Evolutionary conservation across 2,113 vertebrate species (phyloP), one percentile per base, ranked within the genome.

Genomic region (Macrotus californicus): DNA sequence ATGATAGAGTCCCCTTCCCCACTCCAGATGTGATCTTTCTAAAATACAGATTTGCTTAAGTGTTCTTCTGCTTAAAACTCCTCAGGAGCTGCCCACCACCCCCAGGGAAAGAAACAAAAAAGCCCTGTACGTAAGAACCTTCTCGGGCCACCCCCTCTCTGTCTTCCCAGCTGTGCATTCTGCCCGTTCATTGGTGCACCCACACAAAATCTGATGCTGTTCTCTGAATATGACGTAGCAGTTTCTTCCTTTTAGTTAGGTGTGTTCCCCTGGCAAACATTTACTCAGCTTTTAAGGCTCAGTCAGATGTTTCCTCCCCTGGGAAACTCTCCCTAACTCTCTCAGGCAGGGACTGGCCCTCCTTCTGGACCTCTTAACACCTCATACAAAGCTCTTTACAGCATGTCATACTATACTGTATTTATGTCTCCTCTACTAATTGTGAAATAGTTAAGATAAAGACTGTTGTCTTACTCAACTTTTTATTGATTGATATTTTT

Each of bases 201-300:
- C 39, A 46, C 41, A 82, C 81, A 59, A 29, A 54, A 79, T 87
- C 11, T 77, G 75, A 77, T 79, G n/a, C n/a, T 73, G 2, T 87
- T 73, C 75, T 54, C 46, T 29, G 12, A 86, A 66, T 19, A 34
- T 59, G 56, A 56, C 50, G 66, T 52, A 93, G 70, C 52, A 85
- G 14, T 50, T 91, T 83, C 39, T 89, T 94, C 34, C 46, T 88
- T 91, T 67, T 19, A 6, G 13, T 48, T 54, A 34, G 16, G 54
- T n/a, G 72, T 80, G 56, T n/a, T 80, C 34, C 77, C 43, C 36
- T 95, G 26, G 24, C 19, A 93, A 90, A 95, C 67, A 91, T 88
- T 96, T 86, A 93, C 56, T 95, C 69, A 56, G 6, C 90, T 87
- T 91, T 88, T 79, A 93, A 80, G 81, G 88, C 64, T 73, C 77